Conservation (phyloP, 2,113 vertebrate species). For the Spheniscus mendiculus region DNA sequence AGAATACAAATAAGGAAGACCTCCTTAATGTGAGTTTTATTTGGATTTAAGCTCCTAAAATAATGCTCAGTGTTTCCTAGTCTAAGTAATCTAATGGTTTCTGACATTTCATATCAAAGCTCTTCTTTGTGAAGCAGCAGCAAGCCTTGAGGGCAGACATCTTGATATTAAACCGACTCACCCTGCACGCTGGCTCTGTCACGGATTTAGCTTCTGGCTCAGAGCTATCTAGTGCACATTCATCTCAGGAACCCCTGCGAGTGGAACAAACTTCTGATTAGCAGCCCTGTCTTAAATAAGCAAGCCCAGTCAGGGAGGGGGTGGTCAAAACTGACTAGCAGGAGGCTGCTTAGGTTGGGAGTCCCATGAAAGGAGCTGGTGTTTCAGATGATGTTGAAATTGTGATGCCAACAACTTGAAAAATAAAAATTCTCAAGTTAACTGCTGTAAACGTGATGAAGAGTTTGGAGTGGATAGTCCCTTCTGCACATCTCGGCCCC, state of each 20-base stretch:
- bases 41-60: constrained; percentile 24
- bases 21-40: constrained; percentile 31
- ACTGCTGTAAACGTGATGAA: rapidly evolving
- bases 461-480: neutral
- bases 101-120: constrained; percentile 83
- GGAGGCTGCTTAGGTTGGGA: neutral
- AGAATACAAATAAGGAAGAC: constrained; percentile 29
- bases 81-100: constrained; percentile 76
- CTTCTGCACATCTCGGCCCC: neutral
- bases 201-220: constrained; percentile 32
- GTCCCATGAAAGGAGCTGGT: neutral
- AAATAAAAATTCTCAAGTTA: neutral
- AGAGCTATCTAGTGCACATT: neutral
- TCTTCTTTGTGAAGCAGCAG: constrained; percentile 13
- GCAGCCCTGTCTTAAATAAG: neutral
- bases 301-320: neutral
- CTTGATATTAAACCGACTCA: constrained; percentile 62
- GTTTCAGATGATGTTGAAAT: neutral
- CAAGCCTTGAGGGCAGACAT: constrained; percentile 34
- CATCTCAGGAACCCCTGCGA: neutral
- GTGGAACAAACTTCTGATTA: neutral
- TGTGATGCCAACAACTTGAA: neutral
- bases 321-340: neutral
- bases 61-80: constrained; percentile 69
- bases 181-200: constrained; percentile 8